These are phyloP conservation scores for Paracentrotus lividus DNA, from an alignment of 53 echinoderm and acorn worm genomes.

Conservation along the genomic window DNA sequence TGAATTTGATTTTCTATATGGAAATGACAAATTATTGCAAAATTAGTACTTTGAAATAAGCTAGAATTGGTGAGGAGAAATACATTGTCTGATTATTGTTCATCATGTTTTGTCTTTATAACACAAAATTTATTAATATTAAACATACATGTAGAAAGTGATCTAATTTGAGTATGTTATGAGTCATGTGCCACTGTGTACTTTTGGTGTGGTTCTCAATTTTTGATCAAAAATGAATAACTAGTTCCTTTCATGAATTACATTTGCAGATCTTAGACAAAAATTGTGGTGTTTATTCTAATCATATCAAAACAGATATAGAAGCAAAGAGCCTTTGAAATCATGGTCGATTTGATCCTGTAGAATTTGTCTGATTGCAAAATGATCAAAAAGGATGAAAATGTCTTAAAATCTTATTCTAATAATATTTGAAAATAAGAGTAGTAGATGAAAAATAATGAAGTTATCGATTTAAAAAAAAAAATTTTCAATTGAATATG, in stretches of 20 bases:
- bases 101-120: not conserved
- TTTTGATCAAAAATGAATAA: not conserved
- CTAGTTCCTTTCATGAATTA: not conserved
- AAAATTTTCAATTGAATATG: not conserved
- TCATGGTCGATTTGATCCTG: not conserved
- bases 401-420: not conserved
- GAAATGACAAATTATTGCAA: not conserved
- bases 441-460: not conserved
- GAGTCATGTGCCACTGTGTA: not conserved
- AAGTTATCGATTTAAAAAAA: not conserved
- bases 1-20: not conserved
- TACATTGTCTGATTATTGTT: too few species aligned
- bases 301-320: not conserved
- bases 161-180: not conserved
- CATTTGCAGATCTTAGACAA: constrained; percentile 51
- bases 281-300: not conserved
- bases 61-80: not conserved
- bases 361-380: constrained; percentile 48
- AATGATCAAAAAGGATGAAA: constrained; percentile 8
- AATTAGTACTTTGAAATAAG: not conserved
- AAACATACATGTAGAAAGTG: too few species aligned
- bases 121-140: not conserved
- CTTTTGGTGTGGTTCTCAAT: not conserved
- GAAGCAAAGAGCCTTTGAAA: not conserved
- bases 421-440: not conserved